Evolutionary conservation across 2,797 vertebrate genomes (phyloP), one percentile per base, ranked within the genome.

Genomic region (Orientallactaga sibirica): DNA sequence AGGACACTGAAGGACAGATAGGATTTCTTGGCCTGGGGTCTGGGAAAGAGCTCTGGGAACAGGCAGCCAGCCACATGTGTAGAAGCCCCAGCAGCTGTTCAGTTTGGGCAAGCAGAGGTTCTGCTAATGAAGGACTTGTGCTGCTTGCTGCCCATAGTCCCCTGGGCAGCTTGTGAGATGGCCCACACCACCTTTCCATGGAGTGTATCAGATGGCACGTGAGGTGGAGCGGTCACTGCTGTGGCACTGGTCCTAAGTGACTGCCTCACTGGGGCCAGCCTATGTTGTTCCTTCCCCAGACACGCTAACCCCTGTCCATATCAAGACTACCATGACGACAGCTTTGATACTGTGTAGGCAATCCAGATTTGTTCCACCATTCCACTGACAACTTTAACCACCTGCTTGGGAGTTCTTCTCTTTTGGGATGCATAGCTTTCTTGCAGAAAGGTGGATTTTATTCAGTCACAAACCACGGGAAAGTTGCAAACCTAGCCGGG

Each of bases 11-110:
- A 89, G 77, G 91, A 70, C 68, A 92, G 86, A 80, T 1, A 66
- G 66, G 66, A 78, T 93, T 93, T 95, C 81, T 66, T 86, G 77
- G 0, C 73, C 66, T 18, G 58, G 61, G 61, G 33, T 33, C 76
- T 7, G 18, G 29, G 78, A 24, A 27, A 6, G 37, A 7, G 58
- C 33, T 84, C 91, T 81, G 68, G 88, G 75, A 85, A 81, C 2
- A 66, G 84, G 81, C 89, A 61, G 86, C 86, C 89, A 61, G 86
- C 86, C 70, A 7, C 78, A 84, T 90, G 83, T 94, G 86, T 58
- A 14, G 52, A 89, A 43, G 27, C 2, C 80, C 62, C 3, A 1
- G 29, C 90, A 91, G 84, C 91, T 91, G 94, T 48, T 78, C 0
- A 0, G 4, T 29, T 86, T 92, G 79, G 90, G 67, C 91, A 74